Percentiles rank a stretch among this genome's conserved stretches.
Conservation (phyloP, 1,140 invertebrate genomes). For the Ceratosolen solmsi region DNA sequence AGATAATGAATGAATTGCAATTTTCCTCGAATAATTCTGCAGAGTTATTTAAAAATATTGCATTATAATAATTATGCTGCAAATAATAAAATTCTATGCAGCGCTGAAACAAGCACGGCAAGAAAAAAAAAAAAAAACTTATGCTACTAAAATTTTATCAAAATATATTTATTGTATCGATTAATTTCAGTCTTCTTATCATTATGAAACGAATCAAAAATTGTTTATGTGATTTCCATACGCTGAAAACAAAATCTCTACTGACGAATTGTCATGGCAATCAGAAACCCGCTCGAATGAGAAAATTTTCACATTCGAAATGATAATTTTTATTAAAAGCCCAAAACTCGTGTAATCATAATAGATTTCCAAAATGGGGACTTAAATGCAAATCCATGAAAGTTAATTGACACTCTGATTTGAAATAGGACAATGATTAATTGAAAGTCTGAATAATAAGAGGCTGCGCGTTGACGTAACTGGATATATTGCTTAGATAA, state of each 20-base stretch:
- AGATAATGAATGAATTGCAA: too few relatives aligned
- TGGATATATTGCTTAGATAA: slow-evolving; percentile 7
- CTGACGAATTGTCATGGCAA: background rate
- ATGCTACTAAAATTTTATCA: slow-evolving; percentile 1
- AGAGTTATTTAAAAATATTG: too few relatives aligned
- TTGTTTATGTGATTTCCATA: background rate
- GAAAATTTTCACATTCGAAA: too few relatives aligned
- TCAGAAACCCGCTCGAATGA: background rate
- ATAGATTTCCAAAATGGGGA: background rate
- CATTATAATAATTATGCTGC: too few relatives aligned
- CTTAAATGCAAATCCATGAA: background rate
- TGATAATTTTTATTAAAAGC: background rate
- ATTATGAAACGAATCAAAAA: background rate
- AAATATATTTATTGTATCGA: slow-evolving; percentile 2
- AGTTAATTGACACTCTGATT: background rate
- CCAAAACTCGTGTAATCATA: background rate
- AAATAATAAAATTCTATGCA: background rate
- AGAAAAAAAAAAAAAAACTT: background rate
- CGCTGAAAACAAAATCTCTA: background rate
- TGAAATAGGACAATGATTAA: slow-evolving; percentile 7
- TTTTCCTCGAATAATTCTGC: too few relatives aligned
- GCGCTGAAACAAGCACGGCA: background rate
- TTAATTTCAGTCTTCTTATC: background rate
- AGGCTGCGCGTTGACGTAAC: background rate
- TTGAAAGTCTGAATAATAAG: slow-evolving; percentile 7